phyloP scores from a whole-genome alignment of 2,888 invertebrate species.

The Amphipyra tragopoginis region DNA sequence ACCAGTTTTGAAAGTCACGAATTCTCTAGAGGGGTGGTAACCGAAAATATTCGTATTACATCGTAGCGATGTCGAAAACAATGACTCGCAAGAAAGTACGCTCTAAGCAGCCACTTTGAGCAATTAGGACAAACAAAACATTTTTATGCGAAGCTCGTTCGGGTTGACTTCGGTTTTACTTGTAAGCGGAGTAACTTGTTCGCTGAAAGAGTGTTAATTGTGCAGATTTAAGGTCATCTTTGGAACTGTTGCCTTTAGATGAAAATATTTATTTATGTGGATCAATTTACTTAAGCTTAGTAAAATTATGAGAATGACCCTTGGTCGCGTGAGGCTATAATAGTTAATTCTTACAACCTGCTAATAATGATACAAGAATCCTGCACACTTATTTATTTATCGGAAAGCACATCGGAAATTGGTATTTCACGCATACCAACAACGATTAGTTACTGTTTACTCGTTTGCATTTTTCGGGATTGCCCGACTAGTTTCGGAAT shows the following conservation, averaged over 20 bases:
- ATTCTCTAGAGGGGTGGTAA: constrained; percentile 75
- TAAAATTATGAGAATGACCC: no score
- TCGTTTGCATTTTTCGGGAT: no score
- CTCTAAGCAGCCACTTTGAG: constrained; percentile 86
- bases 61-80: constrained; percentile 84
- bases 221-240: constrained; percentile 40
- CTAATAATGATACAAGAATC: no score
- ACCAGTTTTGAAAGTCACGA: constrained; percentile 82
- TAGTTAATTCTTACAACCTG: no score
- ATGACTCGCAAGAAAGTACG: constrained; percentile 84
- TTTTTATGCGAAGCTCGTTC: constrained; percentile 80
- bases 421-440: no score
- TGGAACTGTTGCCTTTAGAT: constrained; percentile 7
- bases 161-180: constrained; percentile 58
- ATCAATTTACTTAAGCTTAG: no score
- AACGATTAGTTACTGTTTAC: no score
- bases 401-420: no score
- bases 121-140: constrained; percentile 89
- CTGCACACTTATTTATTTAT: no score
- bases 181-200: constrained; percentile 57
- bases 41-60: constrained; percentile 85
- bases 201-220: constrained; percentile 41
- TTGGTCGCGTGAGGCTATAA: no score
- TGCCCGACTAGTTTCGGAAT: no score
- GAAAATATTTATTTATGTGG: not conserved